Evolutionary conservation across 2,888 invertebrate species (phyloP).

Genomic region (Drosophila austrosaltans): DNA sequence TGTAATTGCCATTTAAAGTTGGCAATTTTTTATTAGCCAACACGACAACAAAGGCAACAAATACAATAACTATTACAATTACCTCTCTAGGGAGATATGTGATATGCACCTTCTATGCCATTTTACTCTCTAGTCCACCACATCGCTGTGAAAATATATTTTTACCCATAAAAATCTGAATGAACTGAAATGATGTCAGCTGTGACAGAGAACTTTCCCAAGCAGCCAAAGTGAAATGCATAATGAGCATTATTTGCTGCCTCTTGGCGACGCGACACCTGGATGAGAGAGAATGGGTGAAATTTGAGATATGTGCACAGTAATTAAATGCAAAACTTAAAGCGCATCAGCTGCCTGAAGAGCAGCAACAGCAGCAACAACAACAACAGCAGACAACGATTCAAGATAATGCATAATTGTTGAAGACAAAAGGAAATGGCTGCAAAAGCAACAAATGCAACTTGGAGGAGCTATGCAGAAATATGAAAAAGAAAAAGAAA

Average conservation of each 20-base stretch:
- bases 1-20: constrained; percentile 14
- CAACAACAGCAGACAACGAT: constrained; percentile 44
- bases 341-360: constrained; percentile 46
- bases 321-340: constrained; percentile 72
- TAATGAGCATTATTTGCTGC: constrained; percentile 66
- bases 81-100: no score
- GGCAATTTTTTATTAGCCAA: constrained; percentile 15
- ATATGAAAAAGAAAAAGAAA: constrained; percentile 59
- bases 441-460: constrained; percentile 30
- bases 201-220: constrained; percentile 20
- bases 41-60: neutral
- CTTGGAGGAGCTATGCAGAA: constrained; percentile 60
- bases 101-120: no score
- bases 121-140: neutral
- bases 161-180: constrained; percentile 1
- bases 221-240: constrained; percentile 64
- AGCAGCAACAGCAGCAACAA: constrained; percentile 18
- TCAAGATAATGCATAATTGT: constrained; percentile 74
- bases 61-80: neutral
- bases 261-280: constrained; percentile 56
- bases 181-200: constrained; percentile 16
- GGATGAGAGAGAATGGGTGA: constrained; percentile 41
- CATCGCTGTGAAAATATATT: neutral
- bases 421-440: constrained; percentile 70
- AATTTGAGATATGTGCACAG: constrained; percentile 75